phyloP scores from a whole-genome alignment of 2,797 vertebrate species.

The Martes flavigula region DNA sequence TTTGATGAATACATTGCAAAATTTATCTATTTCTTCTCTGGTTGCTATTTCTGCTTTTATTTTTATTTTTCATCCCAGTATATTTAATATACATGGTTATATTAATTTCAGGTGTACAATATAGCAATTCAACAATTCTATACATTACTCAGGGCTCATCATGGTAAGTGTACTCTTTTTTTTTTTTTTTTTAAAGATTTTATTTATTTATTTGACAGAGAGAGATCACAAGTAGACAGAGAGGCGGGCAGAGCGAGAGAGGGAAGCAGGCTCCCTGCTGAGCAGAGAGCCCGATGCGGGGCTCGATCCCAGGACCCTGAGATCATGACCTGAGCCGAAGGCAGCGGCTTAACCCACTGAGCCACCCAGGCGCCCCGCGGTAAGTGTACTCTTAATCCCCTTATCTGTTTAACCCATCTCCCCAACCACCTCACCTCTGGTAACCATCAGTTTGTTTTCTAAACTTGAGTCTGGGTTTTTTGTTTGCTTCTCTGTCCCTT shows the following conservation, averaged over 20 bases:
- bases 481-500: not conserved
- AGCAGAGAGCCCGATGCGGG: no score
- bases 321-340: no score
- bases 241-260: no score
- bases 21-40: not conserved
- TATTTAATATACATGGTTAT: not conserved
- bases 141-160: not conserved
- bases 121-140: not conserved
- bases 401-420: not conserved
- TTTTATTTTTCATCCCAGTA: not conserved
- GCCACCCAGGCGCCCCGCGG: no score
- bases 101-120: not conserved
- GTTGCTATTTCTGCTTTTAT: not conserved
- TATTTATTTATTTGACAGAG: no score
- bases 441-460: not conserved
- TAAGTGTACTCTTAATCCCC: not conserved
- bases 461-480: not conserved
- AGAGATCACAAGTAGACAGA: no score
- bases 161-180: not conserved
- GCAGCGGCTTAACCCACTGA: no score
- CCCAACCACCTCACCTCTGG: not conserved
- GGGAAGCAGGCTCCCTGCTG: no score
- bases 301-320: no score
- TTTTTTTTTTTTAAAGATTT: no score
- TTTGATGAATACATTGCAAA: not conserved